These are phyloP conservation scores for Rhadina sibilatrix DNA, from an alignment of 2,113 vertebrate genomes.

Conservation along the genomic window DNA sequence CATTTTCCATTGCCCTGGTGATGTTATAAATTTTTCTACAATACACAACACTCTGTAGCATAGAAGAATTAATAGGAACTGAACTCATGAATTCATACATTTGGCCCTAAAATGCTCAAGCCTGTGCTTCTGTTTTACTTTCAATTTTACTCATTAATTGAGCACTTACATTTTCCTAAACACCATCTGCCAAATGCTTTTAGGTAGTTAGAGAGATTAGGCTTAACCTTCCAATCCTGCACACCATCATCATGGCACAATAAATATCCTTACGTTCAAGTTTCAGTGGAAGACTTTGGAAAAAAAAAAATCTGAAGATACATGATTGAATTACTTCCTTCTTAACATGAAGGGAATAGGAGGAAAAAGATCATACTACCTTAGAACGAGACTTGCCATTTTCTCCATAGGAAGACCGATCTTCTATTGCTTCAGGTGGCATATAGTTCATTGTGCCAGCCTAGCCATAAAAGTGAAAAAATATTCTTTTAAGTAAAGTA, in stretches of 20 bases:
- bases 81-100: not conserved
- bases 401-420: slow-evolving; percentile 85
- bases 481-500: not conserved
- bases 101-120: not conserved
- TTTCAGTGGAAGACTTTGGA: not conserved
- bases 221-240: not conserved
- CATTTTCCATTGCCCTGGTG: not conserved
- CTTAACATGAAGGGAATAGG: not conserved
- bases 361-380: slow-evolving; percentile 67
- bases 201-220: not conserved
- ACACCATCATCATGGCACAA: not conserved
- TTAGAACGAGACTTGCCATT: slow-evolving; percentile 88
- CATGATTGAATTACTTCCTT: not conserved
- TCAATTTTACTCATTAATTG: not conserved
- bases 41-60: not conserved
- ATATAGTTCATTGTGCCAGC: slow-evolving; percentile 97
- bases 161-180: not conserved
- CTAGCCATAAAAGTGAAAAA: slow-evolving; percentile 67
- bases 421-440: slow-evolving; percentile 96
- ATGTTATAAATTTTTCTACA: not conserved
- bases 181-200: not conserved
- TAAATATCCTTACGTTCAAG: not conserved
- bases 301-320: not conserved
- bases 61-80: not conserved
- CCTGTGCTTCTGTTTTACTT: not conserved